Base-by-base conservation (phyloP, 2,888 invertebrate genomes). In the Sialis fuliginosa region DNA sequence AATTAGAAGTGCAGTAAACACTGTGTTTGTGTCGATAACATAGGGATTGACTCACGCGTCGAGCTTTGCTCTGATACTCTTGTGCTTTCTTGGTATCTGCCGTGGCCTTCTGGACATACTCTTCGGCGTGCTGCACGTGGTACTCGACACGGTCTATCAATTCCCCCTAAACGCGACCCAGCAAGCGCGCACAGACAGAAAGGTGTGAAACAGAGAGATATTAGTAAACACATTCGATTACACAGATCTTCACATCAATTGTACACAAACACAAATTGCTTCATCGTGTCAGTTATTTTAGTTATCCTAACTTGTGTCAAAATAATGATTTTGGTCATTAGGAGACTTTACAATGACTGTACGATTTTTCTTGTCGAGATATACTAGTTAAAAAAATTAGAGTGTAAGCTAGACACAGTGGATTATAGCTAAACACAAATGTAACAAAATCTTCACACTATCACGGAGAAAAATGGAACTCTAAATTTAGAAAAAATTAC, bases 121-220 rank as follows among this genome's bases (percentile, higher is more conserved):
- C 98, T 73, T 96, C 95, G 63, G 98, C 96, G 71, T 97, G 96
- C 74, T 97, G 96, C 70, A 99, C 98, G 77, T 99, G 98, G 79
- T 96, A 98, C 74, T 98, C 98, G 77, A 98, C 98, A 76, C 97
- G 88, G 82, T 99, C 98, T 73, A 98, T 97, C 98, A 98, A 98
- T 79, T 99, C 98, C 65, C 98, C 98, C 92, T 96, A 75, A 63
- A 66, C 68, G 68, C 55, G 48, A 52, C 55, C 51, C 53, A 56
- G 45, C 44, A 50, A 47, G 48, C 45, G 48, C 42, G 42, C 39
- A 50, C 42, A 39, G 45, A 10, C 41, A 48, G 42, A 10, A 46
- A 34, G 42, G 41, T 31, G n/a, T 22, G 33, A 39, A 47, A 12
- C 41, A 45, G 39, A 39, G 12, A 46, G 47, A 22, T 22, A 22